Evolutionary conservation across 2,888 invertebrate genomes (phyloP).

Genomic region (Cantharis lateralis): DNA sequence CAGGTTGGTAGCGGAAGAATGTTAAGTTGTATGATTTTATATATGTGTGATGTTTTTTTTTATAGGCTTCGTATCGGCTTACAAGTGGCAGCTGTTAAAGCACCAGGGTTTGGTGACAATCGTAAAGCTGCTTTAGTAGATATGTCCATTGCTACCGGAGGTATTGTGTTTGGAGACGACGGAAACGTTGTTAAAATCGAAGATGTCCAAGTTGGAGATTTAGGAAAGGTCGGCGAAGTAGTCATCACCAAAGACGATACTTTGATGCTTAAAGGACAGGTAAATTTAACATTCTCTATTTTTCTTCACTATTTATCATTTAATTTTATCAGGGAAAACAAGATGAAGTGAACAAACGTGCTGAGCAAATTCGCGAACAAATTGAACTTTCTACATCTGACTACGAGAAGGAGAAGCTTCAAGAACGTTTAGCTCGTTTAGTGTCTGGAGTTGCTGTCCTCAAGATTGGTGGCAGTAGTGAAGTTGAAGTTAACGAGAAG

Average conservation of each 20-base stretch:
- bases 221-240: conserved; percentile 57
- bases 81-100: conserved; percentile 60
- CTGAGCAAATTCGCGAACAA: conserved; percentile 55
- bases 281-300: conserved; percentile 21
- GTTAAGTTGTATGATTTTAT: neutral
- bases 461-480: conserved; percentile 58
- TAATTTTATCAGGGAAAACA: conserved; percentile 47
- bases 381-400: conserved; percentile 57
- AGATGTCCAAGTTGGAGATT: conserved; percentile 52
- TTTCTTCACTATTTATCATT: neutral
- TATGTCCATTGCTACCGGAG: conserved; percentile 58
- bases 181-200: conserved; percentile 57
- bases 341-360: conserved; percentile 54
- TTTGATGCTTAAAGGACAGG: conserved; percentile 52
- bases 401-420: conserved; percentile 59
- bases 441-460: conserved; percentile 58
- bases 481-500: conserved; percentile 59
- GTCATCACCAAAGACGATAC: conserved; percentile 59
- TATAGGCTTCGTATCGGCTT: conserved; percentile 54
- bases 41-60: neutral
- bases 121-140: conserved; percentile 57
- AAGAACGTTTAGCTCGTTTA: conserved; percentile 58
- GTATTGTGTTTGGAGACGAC: conserved; percentile 56
- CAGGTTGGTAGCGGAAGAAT: conserved; percentile 53
- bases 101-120: conserved; percentile 60